Conservation (phyloP, 64 coral and sea anemone species). For the Pocillopora verrucosa region DNA sequence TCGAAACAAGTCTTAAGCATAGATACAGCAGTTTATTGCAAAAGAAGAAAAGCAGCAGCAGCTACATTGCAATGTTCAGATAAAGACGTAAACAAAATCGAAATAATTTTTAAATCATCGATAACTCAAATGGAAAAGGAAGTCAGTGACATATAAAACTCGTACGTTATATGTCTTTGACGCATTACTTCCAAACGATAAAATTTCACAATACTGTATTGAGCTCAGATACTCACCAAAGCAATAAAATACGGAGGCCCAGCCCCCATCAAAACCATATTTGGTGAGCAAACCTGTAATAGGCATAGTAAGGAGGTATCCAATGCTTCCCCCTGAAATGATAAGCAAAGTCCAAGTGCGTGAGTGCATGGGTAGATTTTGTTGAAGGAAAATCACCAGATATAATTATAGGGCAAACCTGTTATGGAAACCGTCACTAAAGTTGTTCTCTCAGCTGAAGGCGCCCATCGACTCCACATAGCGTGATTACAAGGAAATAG, state of each 20-base stretch:
- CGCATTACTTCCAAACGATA: no score
- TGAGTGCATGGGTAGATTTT: no score
- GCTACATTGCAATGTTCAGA: no score
- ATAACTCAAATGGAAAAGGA: no score
- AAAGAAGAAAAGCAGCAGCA: no score
- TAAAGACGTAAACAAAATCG: no score
- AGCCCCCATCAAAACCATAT: slow-evolving; percentile 91
- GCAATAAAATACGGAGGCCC: slow-evolving; percentile 90
- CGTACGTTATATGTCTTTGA: neutral
- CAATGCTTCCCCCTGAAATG: slow-evolving; percentile 57
- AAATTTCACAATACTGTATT: neutral
- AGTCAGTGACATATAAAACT: no score
- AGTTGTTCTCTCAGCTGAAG: slow-evolving; percentile 71
- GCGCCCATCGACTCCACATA: slow-evolving; percentile 85
- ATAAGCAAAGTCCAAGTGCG: neutral
- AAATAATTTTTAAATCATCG: no score
- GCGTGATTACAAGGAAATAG: slow-evolving; percentile 89
- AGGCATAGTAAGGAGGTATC: slow-evolving; percentile 84
- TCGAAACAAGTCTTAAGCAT: no score
- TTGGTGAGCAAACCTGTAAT: slow-evolving; percentile 81
- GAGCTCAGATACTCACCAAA: slow-evolving; percentile 56
- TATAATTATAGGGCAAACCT: slow-evolving; percentile 21
- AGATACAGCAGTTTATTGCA: no score
- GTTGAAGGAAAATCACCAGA: no score
- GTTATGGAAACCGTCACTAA: slow-evolving; percentile 73